Base-by-base conservation (phyloP, 2,888 invertebrate species). In the Ochropleura leucogaster region DNA sequence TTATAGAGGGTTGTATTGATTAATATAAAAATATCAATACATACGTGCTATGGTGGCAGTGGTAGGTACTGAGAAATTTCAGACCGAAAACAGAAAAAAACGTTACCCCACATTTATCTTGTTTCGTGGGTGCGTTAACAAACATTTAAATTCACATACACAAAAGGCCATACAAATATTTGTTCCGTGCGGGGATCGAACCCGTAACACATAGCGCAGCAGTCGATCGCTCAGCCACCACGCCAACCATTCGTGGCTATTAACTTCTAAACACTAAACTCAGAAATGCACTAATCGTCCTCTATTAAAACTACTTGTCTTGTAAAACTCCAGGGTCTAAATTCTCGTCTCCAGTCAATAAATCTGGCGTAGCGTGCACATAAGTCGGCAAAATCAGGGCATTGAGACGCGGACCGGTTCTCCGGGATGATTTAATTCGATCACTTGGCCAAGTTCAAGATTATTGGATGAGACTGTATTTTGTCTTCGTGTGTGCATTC, bases 401-500 rank as follows among this genome's bases (percentile, higher is more conserved):
- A 88, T 72, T 77, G 78, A 68, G 77, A 65, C 66, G 68, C 68
- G 69, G 74, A 87, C 85, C 87, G 86, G 87, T 86, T 81, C 67
- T 60, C 20, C 18, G 63, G 55, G 81, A 84, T 82, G 73, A 86
- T 86, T 85, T 86, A 84, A 88, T 86, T 84, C 79, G 85, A 82
- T 87, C 83, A 88, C 77, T 87, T 83, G 88, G 86, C 75, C 89
- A 89, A 89, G 89, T 88, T 87, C 89, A 88, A 69, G 77, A 74
- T 59, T 73, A 76, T 81, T 68, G n/a, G 74, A 73, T 44, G 68
- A 57, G 51, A 67, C 55, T 57, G 67, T 69, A 46, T 68, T 65
- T 60, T 72, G 55, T 80, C 64, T 69, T 57, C 30, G 60, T 14
- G 30, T 49, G 59, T 66, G 65, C 9, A 47, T 73, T 72, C 40